These are phyloP conservation scores for Tenrec ecaudatus DNA, from an alignment of 2,113 vertebrate genomes.

Conservation along the genomic window DNA sequence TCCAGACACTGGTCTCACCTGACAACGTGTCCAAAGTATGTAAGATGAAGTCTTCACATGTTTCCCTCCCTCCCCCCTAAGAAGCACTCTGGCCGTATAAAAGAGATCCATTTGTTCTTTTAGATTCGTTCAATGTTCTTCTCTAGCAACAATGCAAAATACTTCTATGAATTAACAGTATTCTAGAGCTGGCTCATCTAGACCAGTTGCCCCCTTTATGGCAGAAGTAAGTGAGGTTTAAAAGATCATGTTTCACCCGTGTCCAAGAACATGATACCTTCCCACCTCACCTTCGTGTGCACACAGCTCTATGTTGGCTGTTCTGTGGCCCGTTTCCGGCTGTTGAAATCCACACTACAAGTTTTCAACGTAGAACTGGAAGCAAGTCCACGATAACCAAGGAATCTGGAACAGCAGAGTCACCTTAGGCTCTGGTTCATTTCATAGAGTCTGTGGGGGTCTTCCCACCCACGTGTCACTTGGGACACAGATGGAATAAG, in stretches of 20 bases:
- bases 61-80: too few relatives aligned
- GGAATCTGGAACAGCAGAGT: neutral
- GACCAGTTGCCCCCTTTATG: neutral
- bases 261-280: neutral
- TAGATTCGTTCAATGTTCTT: too few relatives aligned
- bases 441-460: neutral
- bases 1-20: too few relatives aligned
- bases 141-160: neutral
- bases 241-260: neutral
- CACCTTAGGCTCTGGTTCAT: neutral
- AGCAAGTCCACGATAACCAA: neutral
- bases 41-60: too few relatives aligned
- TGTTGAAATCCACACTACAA: neutral
- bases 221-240: conserved; percentile 23
- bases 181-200: conserved; percentile 4
- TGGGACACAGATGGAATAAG: neutral
- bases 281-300: neutral
- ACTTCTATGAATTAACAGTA: conserved; percentile 17
- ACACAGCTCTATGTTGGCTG: neutral
- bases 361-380: neutral
- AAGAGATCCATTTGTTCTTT: too few relatives aligned
- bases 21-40: too few relatives aligned
- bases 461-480: neutral
- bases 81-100: too few relatives aligned
- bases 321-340: neutral